Conservation (phyloP, 2,888 invertebrate species). For the Dysmachus trigonus region DNA sequence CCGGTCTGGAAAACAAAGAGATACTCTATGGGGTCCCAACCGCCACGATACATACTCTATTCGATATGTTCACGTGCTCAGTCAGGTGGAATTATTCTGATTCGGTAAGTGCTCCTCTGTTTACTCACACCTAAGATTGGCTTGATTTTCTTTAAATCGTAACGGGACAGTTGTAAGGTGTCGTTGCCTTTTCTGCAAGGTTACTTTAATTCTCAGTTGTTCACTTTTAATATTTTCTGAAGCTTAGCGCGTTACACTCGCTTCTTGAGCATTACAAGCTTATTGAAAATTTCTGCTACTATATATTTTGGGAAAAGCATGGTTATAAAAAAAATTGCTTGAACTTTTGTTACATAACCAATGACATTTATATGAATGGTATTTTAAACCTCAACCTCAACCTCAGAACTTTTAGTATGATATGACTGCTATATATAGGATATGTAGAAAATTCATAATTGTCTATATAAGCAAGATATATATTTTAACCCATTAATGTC, state of each 20-base stretch:
- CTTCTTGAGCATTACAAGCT: background rate
- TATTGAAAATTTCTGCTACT: background rate
- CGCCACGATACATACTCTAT: background rate
- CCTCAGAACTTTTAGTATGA: no score
- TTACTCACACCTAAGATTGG: background rate
- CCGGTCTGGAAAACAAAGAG: background rate
- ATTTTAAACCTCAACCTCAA: no score
- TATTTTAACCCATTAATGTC: no score
- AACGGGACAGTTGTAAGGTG: background rate
- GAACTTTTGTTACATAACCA: no score
- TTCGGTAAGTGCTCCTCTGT: background rate
- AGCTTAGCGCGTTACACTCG: background rate
- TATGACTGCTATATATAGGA: no score
- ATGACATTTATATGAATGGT: no score
- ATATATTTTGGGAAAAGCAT: background rate
- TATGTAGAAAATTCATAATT: no score
- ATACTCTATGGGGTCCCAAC: background rate
- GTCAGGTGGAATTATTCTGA: background rate
- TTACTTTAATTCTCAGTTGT: background rate
- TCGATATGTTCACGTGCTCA: background rate
- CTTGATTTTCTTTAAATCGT: background rate
- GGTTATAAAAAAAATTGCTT: no score
- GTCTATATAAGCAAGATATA: no score
- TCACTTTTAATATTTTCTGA: background rate
- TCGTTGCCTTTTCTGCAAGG: background rate